phyloP scores from a whole-genome alignment of 2,797 vertebrate species.

The Sebastes dallii region DNA sequence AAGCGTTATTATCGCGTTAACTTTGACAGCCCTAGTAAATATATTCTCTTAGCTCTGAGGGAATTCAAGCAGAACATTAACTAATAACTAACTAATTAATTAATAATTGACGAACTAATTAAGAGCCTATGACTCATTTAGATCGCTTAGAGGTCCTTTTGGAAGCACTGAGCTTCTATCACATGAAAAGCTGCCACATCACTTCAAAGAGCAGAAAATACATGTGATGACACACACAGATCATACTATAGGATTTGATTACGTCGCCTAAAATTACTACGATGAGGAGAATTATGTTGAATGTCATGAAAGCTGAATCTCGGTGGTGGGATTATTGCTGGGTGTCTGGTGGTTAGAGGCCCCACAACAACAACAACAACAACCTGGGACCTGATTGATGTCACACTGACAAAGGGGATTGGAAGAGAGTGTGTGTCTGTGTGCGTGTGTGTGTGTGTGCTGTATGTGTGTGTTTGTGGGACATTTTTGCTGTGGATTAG shows the following conservation, averaged over 20 bases:
- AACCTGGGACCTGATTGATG: constrained; percentile 39
- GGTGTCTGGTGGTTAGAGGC: neutral
- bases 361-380: neutral
- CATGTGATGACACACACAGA: neutral
- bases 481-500: constrained; percentile 4
- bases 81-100: too few relatives aligned
- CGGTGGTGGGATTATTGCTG: constrained; percentile 21
- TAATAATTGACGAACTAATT: too few relatives aligned
- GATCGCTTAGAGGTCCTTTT: neutral
- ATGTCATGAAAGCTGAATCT: neutral
- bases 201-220: neutral
- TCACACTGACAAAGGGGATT: constrained; percentile 39
- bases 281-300: neutral
- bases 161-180: neutral
- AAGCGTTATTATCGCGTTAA: too few relatives aligned
- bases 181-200: neutral
- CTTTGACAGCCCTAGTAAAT: neutral
- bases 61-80: neutral
- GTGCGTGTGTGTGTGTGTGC: neutral
- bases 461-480: neutral
- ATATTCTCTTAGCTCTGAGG: neutral
- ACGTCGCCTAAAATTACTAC: neutral
- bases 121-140: too few relatives aligned
- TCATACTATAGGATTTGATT: neutral
- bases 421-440: neutral